Evolutionary conservation across 2,113 vertebrate genomes (phyloP).

Genomic region (Leptobrachium ailaonicum): DNA sequence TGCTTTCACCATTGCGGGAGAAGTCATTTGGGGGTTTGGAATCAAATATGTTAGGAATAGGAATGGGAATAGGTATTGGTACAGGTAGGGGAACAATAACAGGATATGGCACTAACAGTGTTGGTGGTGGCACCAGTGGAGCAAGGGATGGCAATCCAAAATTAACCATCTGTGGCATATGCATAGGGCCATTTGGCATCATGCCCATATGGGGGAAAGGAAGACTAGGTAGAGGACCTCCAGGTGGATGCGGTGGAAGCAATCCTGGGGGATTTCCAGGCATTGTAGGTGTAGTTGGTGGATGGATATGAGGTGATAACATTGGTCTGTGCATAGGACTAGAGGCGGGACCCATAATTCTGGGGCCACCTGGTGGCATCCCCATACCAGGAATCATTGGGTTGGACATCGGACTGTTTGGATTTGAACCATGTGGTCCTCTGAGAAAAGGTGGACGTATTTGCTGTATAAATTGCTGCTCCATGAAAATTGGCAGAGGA

Average conservation of each 20-base stretch:
- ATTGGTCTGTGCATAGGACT: conserved; percentile 94
- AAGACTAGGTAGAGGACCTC: conserved; percentile 81
- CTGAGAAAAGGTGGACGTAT: conserved; percentile 90
- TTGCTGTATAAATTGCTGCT: conserved; percentile 98
- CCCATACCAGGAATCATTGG: conserved; percentile 92
- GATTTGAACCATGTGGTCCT: conserved; percentile 79
- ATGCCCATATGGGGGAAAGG: conserved; percentile 92
- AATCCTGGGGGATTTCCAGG: conserved; percentile 83
- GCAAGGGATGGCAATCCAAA: conserved; percentile 94
- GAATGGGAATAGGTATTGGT: conserved; percentile 95
- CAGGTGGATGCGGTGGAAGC: conserved; percentile 83
- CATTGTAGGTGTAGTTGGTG: conserved; percentile 82
- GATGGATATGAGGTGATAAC: conserved; percentile 89
- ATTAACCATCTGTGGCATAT: conserved; percentile 92
- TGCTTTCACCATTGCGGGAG: conserved; percentile 79
- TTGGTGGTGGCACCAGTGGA: conserved; percentile 93
- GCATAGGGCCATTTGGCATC: conserved; percentile 92
- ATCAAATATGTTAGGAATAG: conserved; percentile 83
- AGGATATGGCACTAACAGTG: conserved; percentile 94
- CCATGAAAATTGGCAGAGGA: conserved; percentile 97
- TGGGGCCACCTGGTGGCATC: conserved; percentile 79
- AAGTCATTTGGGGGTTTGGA: conserved; percentile 85
- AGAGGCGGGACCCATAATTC: conserved; percentile 83
- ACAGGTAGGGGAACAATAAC: conserved; percentile 95
- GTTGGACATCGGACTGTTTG: conserved; percentile 91